These are phyloP conservation scores for Patella ulyssiponensis DNA, from an alignment of 2,888 invertebrate species.

Conservation along the genomic window DNA sequence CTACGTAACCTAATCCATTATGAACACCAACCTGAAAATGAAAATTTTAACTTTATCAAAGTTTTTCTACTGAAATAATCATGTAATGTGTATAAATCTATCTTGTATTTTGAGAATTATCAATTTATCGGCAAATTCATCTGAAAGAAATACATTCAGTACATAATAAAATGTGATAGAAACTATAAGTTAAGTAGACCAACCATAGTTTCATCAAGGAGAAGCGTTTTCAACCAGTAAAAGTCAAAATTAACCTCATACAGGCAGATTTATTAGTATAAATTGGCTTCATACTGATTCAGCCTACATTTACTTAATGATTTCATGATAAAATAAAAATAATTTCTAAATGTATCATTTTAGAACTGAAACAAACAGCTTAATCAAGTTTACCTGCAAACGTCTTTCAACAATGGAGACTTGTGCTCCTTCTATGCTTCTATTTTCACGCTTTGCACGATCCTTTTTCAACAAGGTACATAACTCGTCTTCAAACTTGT, in stretches of 20 bases:
- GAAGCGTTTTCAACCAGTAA: too few relatives aligned
- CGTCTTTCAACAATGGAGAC: constrained; percentile 64
- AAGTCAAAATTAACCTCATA: too few relatives aligned
- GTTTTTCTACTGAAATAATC: too few relatives aligned
- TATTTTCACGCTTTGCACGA: constrained; percentile 51
- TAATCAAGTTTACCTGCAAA: constrained; percentile 52
- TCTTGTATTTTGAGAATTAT: too few relatives aligned
- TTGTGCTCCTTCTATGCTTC: constrained; percentile 48
- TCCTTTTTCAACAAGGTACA: constrained; percentile 67
- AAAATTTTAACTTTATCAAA: not conserved
- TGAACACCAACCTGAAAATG: constrained; percentile 73
- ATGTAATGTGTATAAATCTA: too few relatives aligned
- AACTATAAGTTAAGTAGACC: too few relatives aligned
- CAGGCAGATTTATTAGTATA: too few relatives aligned
- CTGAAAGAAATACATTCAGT: too few relatives aligned
- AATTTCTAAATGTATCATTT: not conserved
- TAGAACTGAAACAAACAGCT: not conserved
- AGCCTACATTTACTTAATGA: not conserved
- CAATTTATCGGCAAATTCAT: too few relatives aligned
- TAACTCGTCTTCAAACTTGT: constrained; percentile 70
- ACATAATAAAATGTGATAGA: too few relatives aligned
- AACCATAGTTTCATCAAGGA: too few relatives aligned
- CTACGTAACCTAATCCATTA: constrained; percentile 73
- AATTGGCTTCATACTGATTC: too few relatives aligned
- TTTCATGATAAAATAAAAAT: not conserved